Evolutionary conservation across 1,140 invertebrate genomes (phyloP).

Genomic region (Sycophaga agraensis): DNA sequence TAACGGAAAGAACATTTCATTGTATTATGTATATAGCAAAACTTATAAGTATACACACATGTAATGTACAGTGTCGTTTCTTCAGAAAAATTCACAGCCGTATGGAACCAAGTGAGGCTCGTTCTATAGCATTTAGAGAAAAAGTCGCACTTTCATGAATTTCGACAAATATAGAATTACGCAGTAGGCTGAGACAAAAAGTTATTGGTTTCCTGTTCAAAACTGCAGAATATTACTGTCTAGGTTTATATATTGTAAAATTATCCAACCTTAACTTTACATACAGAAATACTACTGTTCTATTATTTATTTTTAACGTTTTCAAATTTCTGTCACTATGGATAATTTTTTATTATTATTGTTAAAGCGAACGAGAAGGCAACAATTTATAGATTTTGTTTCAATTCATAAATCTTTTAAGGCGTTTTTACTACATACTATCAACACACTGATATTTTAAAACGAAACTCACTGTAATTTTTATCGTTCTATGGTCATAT

Average conservation of each 20-base stretch:
- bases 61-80: constrained; percentile 48
- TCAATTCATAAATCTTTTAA: constrained; percentile 23
- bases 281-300: constrained; percentile 27
- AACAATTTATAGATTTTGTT: constrained; percentile 28
- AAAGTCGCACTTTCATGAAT: not conserved
- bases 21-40: constrained; percentile 15
- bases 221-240: not conserved
- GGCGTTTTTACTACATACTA: constrained; percentile 10
- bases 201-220: not conserved
- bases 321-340: too few relatives aligned
- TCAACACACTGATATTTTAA: constrained; percentile 13
- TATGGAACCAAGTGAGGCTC: constrained; percentile 42
- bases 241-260: constrained; percentile 9
- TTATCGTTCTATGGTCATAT: not conserved
- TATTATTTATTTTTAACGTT: constrained; percentile 1
- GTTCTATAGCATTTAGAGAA: not conserved
- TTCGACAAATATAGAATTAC: not conserved
- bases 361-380: constrained; percentile 14
- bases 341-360: constrained; percentile 1
- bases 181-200: not conserved
- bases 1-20: constrained; percentile 7
- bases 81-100: constrained; percentile 55
- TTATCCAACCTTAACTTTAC: constrained; percentile 19
- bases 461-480: not conserved
- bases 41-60: constrained; percentile 29